Evolutionary conservation across 1,140 invertebrate genomes (phyloP), one percentile per base, ranked within the genome.

Genomic region (Elysia chlorotica): DNA sequence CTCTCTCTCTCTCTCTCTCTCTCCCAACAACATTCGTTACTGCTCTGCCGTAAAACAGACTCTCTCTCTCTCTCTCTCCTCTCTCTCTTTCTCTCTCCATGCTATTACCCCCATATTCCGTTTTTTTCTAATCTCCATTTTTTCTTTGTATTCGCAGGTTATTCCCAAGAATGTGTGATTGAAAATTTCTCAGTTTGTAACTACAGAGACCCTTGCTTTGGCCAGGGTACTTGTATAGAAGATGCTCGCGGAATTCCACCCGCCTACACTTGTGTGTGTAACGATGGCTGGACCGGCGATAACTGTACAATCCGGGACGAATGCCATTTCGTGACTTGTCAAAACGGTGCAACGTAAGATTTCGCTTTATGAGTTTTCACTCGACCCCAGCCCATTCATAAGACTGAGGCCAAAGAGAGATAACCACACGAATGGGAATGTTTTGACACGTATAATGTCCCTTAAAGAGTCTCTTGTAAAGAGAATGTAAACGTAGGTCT

Each of bases 131-230:
- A 30, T 53, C 0, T 21, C n/a, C 38, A 35, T 37, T 31, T 56
- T 37, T 17, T 25, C 14, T n/a, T 73, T 56, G 0, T 65, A 65
- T 48, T 48, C 35, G 30, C 65, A 80, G 77, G 77, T 35, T 73
- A 75, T 38, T 76, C 76, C 21, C 65, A 48, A 1, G 72, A 80
- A n/a, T 77, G 79, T 38, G 63, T 67, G 36, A 25, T 70, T 1
- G 33, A 71, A 5, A 21, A 65, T 2, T 70, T 70, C 35, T 36
- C 54, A 1, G 19, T 38, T 1, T 70, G 67, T 30, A 59, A 37
- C 30, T 70, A 70, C 54, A 2, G 21, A 36, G 38, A 36, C 41
- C 54, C 41, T 21, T 70, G 67, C 21, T 38, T 25, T 35, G 36
- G 35, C 35, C 23, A 59, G 10, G 67, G 67, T 2, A 31, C 2